phyloP scores from a whole-genome alignment of 2,797 vertebrate genomes.

The Hafferia zeledoni region DNA sequence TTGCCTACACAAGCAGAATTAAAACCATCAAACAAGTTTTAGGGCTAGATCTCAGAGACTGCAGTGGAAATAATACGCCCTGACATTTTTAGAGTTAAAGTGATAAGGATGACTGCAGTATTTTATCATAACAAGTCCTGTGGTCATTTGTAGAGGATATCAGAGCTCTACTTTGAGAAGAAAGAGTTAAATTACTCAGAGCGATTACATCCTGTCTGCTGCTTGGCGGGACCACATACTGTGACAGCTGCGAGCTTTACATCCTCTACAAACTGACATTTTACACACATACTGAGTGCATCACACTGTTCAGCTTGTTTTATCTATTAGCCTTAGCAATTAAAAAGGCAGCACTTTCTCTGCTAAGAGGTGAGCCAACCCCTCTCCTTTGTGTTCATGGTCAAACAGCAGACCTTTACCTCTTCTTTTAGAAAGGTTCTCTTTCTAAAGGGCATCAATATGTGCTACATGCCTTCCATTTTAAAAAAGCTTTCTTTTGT shows the following conservation, averaged over 20 bases:
- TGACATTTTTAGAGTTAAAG: conserved; percentile 35
- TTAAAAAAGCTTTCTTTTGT: background rate
- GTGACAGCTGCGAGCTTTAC: conserved; percentile 48
- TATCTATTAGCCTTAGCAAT: conserved; percentile 45
- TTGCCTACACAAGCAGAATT: conserved; percentile 22
- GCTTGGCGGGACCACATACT: conserved; percentile 41
- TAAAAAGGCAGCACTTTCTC: conserved; percentile 55
- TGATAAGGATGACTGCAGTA: background rate
- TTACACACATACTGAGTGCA: conserved; percentile 28
- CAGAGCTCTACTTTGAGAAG: background rate
- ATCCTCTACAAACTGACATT: conserved; percentile 62
- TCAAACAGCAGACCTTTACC: background rate
- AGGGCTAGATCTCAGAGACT: background rate
- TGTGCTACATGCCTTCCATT: background rate
- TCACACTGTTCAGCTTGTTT: conserved; percentile 36
- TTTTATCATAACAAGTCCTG: background rate
- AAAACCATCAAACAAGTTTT: conserved; percentile 3
- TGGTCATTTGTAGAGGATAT: conserved; percentile 13
- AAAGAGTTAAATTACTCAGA: conserved; percentile 65
- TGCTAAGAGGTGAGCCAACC: conserved; percentile 1
- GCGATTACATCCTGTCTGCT: conserved; percentile 51
- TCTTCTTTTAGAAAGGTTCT: background rate
- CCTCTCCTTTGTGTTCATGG: background rate
- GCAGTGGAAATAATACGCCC: background rate
- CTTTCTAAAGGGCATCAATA: background rate